These are phyloP conservation scores for Cavia porcellus DNA, from an alignment of 2,113 vertebrate species.

Conservation along the genomic window DNA sequence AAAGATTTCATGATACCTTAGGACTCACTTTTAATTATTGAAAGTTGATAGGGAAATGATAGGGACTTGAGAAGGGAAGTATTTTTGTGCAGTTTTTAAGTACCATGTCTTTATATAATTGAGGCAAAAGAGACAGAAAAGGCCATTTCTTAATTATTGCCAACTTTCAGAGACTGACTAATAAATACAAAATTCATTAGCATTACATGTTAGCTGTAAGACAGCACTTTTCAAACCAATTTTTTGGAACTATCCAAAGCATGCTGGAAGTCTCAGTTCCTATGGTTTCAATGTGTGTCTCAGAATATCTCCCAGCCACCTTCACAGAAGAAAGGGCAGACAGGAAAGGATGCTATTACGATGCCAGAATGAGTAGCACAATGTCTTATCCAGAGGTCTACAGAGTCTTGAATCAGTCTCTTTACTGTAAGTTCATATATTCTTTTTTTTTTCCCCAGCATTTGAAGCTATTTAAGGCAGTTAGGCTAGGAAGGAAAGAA, in stretches of 20 bases:
- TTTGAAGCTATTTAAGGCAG: background rate
- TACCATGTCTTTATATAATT: background rate
- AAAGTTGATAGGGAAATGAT: constrained; percentile 5
- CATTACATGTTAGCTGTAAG: background rate
- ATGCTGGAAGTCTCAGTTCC: background rate
- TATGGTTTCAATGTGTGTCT: background rate
- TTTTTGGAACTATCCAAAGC: background rate
- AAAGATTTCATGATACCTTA: background rate
- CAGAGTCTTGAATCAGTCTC: constrained; percentile 5
- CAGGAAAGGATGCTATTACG: background rate
- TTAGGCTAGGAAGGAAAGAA: constrained; percentile 22
- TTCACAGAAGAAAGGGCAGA: background rate
- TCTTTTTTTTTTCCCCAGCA: background rate
- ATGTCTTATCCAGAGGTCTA: background rate
- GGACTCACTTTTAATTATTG: background rate
- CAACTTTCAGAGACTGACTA: background rate
- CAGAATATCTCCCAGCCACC: background rate
- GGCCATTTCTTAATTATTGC: background rate
- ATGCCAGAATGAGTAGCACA: background rate
- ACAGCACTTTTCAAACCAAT: background rate
- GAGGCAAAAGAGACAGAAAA: background rate
- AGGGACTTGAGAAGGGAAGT: background rate
- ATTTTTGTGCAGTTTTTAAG: background rate
- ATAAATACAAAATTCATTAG: background rate
- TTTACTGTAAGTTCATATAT: background rate